Conservation (phyloP, 1,140 invertebrate species). For the Drosophila sp. region DNA sequence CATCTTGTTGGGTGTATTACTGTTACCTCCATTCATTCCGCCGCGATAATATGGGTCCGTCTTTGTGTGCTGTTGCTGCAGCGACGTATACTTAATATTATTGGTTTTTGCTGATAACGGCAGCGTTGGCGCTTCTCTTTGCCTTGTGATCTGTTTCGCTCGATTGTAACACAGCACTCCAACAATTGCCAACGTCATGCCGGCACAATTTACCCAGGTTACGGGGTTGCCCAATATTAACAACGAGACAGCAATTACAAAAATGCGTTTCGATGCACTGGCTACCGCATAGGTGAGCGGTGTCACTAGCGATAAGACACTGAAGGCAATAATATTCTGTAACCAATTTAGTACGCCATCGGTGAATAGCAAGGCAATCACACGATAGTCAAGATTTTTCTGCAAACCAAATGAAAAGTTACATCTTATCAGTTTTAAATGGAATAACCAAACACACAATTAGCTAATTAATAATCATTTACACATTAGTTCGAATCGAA, state of each 20-base stretch:
- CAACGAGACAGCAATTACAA: conserved; percentile 95
- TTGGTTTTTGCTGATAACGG: conserved; percentile 48
- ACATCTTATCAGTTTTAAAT: conserved; percentile 8
- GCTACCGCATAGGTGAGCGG: conserved; percentile 97
- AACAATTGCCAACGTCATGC: conserved; percentile 95
- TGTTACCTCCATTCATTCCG: conserved; percentile 44
- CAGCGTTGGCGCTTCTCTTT: conserved; percentile 50
- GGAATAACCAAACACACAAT: conserved; percentile 15
- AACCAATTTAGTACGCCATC: conserved; percentile 96
- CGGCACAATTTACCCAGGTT: conserved; percentile 92
- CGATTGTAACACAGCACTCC: conserved; percentile 95
- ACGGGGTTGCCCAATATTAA: conserved; percentile 96
- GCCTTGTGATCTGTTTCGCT: conserved; percentile 72
- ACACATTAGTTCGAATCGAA: conserved; percentile 1
- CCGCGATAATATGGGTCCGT: conserved; percentile 64
- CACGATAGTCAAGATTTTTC: conserved; percentile 84
- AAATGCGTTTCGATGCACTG: conserved; percentile 97
- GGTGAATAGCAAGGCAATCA: conserved; percentile 88
- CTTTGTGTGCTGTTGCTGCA: conserved; percentile 43
- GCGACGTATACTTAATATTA: conserved; percentile 69
- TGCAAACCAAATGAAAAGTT: conserved; percentile 55
- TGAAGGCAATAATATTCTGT: conserved; percentile 98
- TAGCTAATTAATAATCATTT: conserved; percentile 2
- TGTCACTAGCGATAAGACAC: conserved; percentile 93
- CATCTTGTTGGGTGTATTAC: conserved; percentile 20